These are phyloP conservation scores for Gymnoscopelus microlampas DNA, from an alignment of 2,797 vertebrate genomes.

Conservation along the genomic window DNA sequence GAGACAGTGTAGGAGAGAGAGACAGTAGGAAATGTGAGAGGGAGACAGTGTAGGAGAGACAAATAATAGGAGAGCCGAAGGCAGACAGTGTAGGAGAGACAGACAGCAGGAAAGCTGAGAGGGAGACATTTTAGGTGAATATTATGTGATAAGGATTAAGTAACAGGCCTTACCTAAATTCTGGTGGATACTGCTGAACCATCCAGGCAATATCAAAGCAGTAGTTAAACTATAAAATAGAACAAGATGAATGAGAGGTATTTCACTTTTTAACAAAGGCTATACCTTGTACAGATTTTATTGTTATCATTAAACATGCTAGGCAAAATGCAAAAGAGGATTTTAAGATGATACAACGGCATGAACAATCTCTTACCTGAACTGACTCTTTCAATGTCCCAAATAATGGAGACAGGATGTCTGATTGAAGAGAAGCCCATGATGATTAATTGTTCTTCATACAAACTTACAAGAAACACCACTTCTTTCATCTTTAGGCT, in stretches of 20 bases:
- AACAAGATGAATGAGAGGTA: not conserved
- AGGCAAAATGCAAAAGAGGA: too few species aligned
- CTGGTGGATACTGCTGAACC: conserved; percentile 88
- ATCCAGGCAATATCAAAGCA: conserved; percentile 96
- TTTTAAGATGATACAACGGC: too few species aligned
- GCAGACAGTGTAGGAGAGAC: too few species aligned
- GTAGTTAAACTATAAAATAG: conserved; percentile 92
- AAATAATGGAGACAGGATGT: conserved; percentile 96
- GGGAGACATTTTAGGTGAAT: not conserved
- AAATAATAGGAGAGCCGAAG: too few species aligned
- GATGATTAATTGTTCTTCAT: not conserved
- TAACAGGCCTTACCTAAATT: conserved; percentile 88
- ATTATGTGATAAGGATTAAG: not conserved
- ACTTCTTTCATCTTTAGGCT: too few species aligned
- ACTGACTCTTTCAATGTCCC: conserved; percentile 93
- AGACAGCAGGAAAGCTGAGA: too few species aligned
- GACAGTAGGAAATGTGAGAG: too few species aligned
- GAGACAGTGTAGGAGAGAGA: not conserved
- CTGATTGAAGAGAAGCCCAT: conserved; percentile 70
- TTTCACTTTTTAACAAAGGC: too few species aligned
- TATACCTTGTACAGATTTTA: too few species aligned
- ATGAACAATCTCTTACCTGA: conserved; percentile 84
- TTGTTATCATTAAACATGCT: too few species aligned
- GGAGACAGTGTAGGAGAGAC: too few species aligned
- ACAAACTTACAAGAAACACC: too few species aligned